Base-by-base conservation (phyloP, 30 jellyfish, hydroid and myxozoan genomes). In the Pseudorhiza aurosa region DNA sequence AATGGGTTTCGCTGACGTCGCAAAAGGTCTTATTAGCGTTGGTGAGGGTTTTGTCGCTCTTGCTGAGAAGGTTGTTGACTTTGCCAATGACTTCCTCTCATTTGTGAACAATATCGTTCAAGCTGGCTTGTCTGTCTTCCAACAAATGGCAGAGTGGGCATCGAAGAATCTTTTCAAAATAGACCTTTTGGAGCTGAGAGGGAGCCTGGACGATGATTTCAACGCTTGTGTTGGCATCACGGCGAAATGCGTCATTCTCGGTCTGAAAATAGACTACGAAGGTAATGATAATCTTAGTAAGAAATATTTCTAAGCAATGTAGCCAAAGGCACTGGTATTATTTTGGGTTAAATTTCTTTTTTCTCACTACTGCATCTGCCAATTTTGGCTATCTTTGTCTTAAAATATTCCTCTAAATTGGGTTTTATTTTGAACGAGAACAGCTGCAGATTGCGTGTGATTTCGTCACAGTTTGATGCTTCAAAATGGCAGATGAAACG, bases 151-250 rank as follows among this genome's bases (percentile, higher is more conserved):
- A 27, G 75, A 62, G 26, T 57, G 80, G 71, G 60, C 58, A 15
- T 82, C 71, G 1, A 82, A 83, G 28, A 83, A 69, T 8, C 68
- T 83, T n/a, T 70, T 83, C 28, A 51, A 58, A 42, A 42, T 87
- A 8, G 44, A 63, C 25, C 39, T 25, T 27, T 65, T 87, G 35
- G 53, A 67, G 45, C 47, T 87, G 12, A 26, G 19, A 6, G 96
- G 94, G 2, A 57, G 35, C 9, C 40, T 87, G 28, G 94, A 76
- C 65, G 51, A 50, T 15, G 87, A 75, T 0, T 67, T 68, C 43
- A 82, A 58, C 24, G 90, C 92, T 25, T 88, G 97, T 31, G 87
- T 72, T 6, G 96, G 97, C 0, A 32, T 88, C 1, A 43, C 31
- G 21, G 8, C 72, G 18, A 87, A 88, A 26, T 63, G 83, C 29